These are phyloP conservation scores for Mythimna impura DNA, from an alignment of 2,888 invertebrate genomes.

Conservation along the genomic window DNA sequence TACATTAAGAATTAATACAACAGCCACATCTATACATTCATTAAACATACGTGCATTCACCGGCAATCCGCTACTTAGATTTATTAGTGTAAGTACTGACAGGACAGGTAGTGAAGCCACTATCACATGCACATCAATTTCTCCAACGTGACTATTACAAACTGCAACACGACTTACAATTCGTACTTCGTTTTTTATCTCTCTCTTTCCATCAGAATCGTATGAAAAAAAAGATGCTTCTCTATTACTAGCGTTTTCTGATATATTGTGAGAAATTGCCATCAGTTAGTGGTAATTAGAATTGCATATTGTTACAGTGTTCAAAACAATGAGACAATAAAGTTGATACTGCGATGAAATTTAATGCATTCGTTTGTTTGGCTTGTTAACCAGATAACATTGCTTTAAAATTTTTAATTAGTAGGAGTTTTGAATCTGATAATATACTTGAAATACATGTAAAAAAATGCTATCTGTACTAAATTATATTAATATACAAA, in stretches of 20 bases:
- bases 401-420: slow-evolving; percentile 11
- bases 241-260: slow-evolving; percentile 24
- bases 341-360: slow-evolving; percentile 33
- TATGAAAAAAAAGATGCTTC: slow-evolving; percentile 23
- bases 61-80: slow-evolving; percentile 11
- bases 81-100: slow-evolving; percentile 23
- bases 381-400: slow-evolving; percentile 20
- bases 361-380: slow-evolving; percentile 37
- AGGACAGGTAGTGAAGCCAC: slow-evolving; percentile 7
- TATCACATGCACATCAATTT: slow-evolving; percentile 32
- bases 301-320: slow-evolving; percentile 39
- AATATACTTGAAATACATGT: slow-evolving; percentile 15
- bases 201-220: slow-evolving; percentile 26
- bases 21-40: slow-evolving; percentile 18
- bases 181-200: slow-evolving; percentile 30
- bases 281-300: slow-evolving; percentile 52
- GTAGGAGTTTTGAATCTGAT: slow-evolving; percentile 19
- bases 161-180: slow-evolving; percentile 36
- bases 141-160: slow-evolving; percentile 38
- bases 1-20: slow-evolving; percentile 14
- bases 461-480: background rate
- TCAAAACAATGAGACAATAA: slow-evolving; percentile 53
- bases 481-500: slow-evolving; percentile 21
- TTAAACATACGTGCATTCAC: slow-evolving; percentile 25
- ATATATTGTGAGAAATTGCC: slow-evolving; percentile 57